A percentile compares a stretch with the other conserved stretches of the same genome.
Conservation (phyloP, 2,113 vertebrate genomes). For the Brachyistius frenatus region DNA sequence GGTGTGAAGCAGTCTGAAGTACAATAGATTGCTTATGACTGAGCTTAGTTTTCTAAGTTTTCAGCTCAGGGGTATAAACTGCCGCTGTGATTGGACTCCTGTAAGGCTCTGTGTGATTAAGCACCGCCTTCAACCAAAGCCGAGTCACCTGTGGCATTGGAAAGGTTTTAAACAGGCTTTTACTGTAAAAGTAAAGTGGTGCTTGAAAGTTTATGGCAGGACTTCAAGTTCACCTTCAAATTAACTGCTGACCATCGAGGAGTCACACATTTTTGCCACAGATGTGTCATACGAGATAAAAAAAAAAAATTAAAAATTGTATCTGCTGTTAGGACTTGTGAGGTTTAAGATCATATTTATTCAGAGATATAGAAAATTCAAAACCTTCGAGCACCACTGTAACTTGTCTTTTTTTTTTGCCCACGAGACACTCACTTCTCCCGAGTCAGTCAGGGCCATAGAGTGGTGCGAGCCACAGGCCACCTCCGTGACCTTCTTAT, state of each 20-base stretch:
- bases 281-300: too few relatives aligned
- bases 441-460: slow-evolving; percentile 91
- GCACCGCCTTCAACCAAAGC: slow-evolving; percentile 24
- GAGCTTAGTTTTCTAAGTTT: slow-evolving; percentile 10
- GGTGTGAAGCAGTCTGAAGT: background rate
- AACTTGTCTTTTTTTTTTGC: too few relatives aligned
- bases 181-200: background rate
- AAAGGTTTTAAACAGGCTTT: background rate
- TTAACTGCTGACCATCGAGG: too few relatives aligned
- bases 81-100: slow-evolving; percentile 12
- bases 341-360: too few relatives aligned
- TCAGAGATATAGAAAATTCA: too few relatives aligned
- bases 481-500: slow-evolving; percentile 92
- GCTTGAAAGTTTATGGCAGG: too few relatives aligned
- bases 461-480: slow-evolving; percentile 98
- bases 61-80: slow-evolving; percentile 41
- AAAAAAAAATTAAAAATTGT: too few relatives aligned
- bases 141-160: slow-evolving; percentile 27
- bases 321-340: too few relatives aligned
- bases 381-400: too few relatives aligned
- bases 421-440: slow-evolving; percentile 88
- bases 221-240: too few relatives aligned
- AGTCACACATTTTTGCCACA: too few relatives aligned
- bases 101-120: background rate
- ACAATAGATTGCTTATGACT: slow-evolving; percentile 37